Percentiles rank a stretch among this genome's conserved stretches.
phyloP scores from a whole-genome alignment of 2,113 vertebrate genomes.

The Tachysurus vachellii region DNA sequence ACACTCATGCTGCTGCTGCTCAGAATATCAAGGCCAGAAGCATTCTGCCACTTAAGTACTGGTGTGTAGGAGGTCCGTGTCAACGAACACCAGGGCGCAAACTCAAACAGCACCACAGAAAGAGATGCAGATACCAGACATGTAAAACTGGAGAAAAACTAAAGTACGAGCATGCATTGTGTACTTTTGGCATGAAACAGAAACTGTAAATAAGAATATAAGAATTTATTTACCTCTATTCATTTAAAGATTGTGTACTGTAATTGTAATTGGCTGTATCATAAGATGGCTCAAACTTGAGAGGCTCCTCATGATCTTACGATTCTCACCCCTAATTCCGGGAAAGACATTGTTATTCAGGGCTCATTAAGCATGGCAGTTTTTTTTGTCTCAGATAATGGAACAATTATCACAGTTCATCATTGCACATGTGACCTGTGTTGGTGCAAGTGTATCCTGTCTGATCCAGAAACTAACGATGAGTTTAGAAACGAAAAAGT shows the following conservation, averaged over 20 bases:
- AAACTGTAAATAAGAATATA: background rate
- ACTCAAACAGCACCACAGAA: background rate
- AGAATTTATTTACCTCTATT: background rate
- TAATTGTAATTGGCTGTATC: constrained; percentile 28
- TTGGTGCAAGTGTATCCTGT: background rate
- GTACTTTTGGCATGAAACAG: background rate
- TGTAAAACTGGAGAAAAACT: background rate
- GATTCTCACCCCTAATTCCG: background rate
- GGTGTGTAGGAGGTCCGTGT: constrained; percentile 17
- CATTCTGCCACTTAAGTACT: background rate
- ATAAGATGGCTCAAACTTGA: constrained; percentile 15
- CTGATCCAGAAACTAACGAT: constrained; percentile 6
- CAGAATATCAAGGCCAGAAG: background rate
- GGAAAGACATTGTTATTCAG: constrained; percentile 38
- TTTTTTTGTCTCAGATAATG: constrained; percentile 41
- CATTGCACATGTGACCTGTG: background rate
- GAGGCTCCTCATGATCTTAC: constrained; percentile 27
- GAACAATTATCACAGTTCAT: constrained; percentile 44
- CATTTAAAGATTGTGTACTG: background rate
- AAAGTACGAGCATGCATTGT: background rate
- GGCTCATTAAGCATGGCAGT: constrained; percentile 34
- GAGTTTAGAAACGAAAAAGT: constrained; percentile 7
- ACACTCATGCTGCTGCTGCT: background rate
- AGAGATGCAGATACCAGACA: background rate
- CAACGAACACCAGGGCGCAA: background rate